A percentile compares a stretch with the other conserved stretches of the same genome.
phyloP scores from a whole-genome alignment of 2,113 vertebrate genomes.

The Esox niger region DNA sequence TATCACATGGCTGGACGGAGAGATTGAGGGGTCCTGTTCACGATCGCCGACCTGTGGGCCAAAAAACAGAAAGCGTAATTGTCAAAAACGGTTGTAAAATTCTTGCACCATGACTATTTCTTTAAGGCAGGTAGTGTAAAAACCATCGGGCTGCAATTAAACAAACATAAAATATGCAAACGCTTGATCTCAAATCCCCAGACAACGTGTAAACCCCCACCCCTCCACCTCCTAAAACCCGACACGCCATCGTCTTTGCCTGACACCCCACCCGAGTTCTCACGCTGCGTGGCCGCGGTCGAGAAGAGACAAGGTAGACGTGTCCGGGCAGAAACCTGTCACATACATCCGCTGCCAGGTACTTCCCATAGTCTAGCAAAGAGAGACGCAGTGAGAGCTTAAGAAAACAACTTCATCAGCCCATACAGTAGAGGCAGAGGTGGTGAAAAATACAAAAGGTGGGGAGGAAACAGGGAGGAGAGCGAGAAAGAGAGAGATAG shows the following conservation, averaged over 20 bases:
- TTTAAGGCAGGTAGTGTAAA: slow-evolving; percentile 7
- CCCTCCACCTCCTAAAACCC: too few relatives aligned
- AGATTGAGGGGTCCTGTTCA: neutral
- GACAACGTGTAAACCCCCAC: slow-evolving; percentile 45
- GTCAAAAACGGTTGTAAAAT: neutral
- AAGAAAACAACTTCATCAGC: slow-evolving; percentile 63
- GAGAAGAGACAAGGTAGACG: slow-evolving; percentile 49
- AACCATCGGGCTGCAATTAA: neutral
- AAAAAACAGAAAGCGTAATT: slow-evolving; percentile 26
- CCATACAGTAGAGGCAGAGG: slow-evolving; percentile 24
- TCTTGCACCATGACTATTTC: neutral
- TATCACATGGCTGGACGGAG: slow-evolving; percentile 46
- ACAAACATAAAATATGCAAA: slow-evolving; percentile 36
- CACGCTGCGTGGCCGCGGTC: slow-evolving; percentile 55
- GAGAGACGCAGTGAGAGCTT: slow-evolving; percentile 62
- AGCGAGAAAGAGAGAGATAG: slow-evolving; percentile 26
- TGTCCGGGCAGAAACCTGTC: slow-evolving; percentile 70
- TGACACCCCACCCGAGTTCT: slow-evolving; percentile 59
- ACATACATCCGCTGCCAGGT: slow-evolving; percentile 68
- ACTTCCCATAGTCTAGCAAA: slow-evolving; percentile 67
- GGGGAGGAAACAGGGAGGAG: neutral
- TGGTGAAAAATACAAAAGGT: neutral
- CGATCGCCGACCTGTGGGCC: slow-evolving; percentile 39
- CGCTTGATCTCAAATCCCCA: slow-evolving; percentile 45
- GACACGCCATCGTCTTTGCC: slow-evolving; percentile 44